Evolutionary conservation across 92 coral and sea anemone species (phyloP), one percentile per base, ranked within the genome.

Genomic region (Porites divaricata): DNA sequence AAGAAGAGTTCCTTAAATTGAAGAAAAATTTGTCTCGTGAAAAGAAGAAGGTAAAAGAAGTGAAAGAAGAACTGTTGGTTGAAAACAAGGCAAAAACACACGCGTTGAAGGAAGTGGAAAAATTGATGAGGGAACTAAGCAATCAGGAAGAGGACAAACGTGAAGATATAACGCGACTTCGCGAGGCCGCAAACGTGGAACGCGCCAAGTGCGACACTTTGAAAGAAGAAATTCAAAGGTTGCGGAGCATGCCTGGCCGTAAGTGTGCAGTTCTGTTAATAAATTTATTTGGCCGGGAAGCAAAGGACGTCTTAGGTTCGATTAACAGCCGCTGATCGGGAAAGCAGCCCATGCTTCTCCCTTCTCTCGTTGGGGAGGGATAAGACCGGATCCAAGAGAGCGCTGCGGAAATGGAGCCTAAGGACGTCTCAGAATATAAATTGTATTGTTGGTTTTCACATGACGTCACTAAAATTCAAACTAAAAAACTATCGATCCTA

Each of bases 171-270:
- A 45, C 69, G 2, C 79, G 79, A 51, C 79, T 82, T 10, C 71
- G 72, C 3, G 76, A 82, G 28, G 86, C 5, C 23, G 28, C 35
- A 59, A 35, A 19, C 10, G 58, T 16, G 52, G 86, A 82, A 8
- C 79, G 86, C n/a, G 59, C 63, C 2, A 71, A 58, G 24, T 82
- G 86, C 23, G 86, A 82, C 9, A 69, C 49, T 35, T 67, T 92
- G 63, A 88, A 35, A 50, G 92, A 80, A 24, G 93, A 94, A 58
- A 62, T 94, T 62, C 72, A 63, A 28, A 83, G 85, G 81, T 84
- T 95, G 91, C 91, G 86, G 67, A 83, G 84, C 0, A 70, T 94
- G 67, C 72, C 92, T 35, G 98, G 94, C 68, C 89, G 98, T 94
- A 90, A 92, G 98, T 88, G 66, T 57, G 19, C 5, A n/a, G 48